phyloP scores from a whole-genome alignment of 2,113 vertebrate species.

The Sarotherodon lohbergeri region DNA sequence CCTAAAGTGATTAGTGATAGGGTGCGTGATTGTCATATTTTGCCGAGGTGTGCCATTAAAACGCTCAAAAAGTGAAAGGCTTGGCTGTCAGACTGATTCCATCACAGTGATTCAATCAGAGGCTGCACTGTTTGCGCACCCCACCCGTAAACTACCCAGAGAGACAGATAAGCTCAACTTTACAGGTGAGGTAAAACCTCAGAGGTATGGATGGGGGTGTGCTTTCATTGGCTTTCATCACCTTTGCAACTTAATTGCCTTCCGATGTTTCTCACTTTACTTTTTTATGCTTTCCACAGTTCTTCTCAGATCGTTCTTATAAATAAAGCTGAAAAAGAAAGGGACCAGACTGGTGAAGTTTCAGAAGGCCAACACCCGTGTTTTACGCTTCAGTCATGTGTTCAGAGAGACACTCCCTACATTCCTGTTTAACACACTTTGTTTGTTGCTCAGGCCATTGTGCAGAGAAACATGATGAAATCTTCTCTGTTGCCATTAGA shows the following conservation, averaged over 20 bases:
- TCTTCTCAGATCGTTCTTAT: background rate
- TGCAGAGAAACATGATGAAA: background rate
- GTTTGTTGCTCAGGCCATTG: background rate
- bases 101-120: slow-evolving; percentile 14
- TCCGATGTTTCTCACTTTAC: background rate
- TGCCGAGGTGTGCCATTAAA: background rate
- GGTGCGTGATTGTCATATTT: background rate
- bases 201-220: background rate
- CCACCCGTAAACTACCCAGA: background rate
- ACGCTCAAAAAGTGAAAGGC: background rate
- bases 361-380: background rate
- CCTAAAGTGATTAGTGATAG: background rate
- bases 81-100: background rate
- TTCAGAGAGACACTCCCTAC: slow-evolving; percentile 18
- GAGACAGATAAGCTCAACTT: background rate
- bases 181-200: background rate
- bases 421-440: background rate
- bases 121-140: background rate
- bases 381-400: background rate
- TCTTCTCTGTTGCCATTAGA: background rate
- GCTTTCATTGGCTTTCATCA: background rate
- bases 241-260: background rate
- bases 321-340: background rate
- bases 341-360: background rate
- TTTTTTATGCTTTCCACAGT: background rate